A percentile compares a stretch with the other conserved stretches of the same genome.
These are phyloP conservation scores for Gobio gobio DNA, from an alignment of 2,113 vertebrate species.

Conservation along the genomic window DNA sequence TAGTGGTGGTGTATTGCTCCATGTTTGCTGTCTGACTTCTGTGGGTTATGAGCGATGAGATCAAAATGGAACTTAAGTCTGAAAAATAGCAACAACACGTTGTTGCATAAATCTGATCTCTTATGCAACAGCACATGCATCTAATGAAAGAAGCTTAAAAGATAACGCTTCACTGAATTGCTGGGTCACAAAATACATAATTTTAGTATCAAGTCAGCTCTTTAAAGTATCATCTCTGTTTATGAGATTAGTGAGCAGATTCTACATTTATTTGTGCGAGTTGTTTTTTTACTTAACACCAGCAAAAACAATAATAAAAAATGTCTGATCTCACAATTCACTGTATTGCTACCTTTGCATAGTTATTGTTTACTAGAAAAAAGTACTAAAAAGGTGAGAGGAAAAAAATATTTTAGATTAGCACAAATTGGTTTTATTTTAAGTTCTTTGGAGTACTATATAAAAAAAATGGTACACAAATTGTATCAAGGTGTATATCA, in stretches of 20 bases:
- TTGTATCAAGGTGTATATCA: neutral
- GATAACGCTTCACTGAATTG: neutral
- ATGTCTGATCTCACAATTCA: neutral
- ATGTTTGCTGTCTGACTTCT: conserved; percentile 68
- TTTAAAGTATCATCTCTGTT: neutral
- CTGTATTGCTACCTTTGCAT: neutral
- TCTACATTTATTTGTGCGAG: neutral
- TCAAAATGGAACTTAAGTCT: conserved; percentile 23
- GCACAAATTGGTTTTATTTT: neutral
- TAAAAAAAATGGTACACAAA: neutral
- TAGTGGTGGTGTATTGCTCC: conserved; percentile 91
- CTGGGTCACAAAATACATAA: neutral
- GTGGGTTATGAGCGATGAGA: neutral
- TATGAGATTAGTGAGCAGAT: neutral
- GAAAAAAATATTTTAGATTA: neutral
- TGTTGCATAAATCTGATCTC: neutral
- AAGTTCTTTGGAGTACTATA: neutral
- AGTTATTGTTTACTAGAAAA: too few relatives aligned
- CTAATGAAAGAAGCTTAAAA: neutral
- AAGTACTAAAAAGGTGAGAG: too few relatives aligned
- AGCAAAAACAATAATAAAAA: too few relatives aligned
- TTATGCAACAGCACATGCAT: neutral
- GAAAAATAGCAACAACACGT: neutral
- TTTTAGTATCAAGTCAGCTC: neutral
- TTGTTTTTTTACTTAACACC: too few relatives aligned